phyloP scores from a whole-genome alignment of 1,140 invertebrate species.

The Oncopeltus fasciatus region DNA sequence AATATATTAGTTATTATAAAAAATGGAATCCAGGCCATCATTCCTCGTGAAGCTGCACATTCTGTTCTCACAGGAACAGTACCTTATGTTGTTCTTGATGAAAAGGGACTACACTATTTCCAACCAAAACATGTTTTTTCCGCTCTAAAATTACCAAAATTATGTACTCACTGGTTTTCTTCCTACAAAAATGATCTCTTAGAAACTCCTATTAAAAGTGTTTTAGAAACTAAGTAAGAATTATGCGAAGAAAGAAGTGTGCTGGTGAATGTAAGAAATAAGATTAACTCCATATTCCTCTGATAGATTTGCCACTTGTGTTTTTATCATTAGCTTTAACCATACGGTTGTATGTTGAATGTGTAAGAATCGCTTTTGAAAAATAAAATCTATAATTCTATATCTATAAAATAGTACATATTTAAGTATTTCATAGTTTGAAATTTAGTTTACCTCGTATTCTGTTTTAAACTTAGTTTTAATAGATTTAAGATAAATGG shows the following conservation, averaged over 20 bases:
- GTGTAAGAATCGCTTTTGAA: too few species aligned
- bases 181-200: slow-evolving; percentile 16
- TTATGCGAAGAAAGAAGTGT: too few species aligned
- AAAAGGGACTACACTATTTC: slow-evolving; percentile 58
- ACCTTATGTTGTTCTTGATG: slow-evolving; percentile 59
- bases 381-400: too few species aligned
- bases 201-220: slow-evolving; percentile 2
- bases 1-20: slow-evolving; percentile 54
- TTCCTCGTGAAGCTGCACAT: slow-evolving; percentile 55
- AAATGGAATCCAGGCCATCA: slow-evolving; percentile 56
- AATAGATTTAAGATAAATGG: neutral
- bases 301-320: too few species aligned
- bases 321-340: too few species aligned
- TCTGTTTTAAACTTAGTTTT: too few species aligned
- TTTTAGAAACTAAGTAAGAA: neutral
- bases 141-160: slow-evolving; percentile 46
- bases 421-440: too few species aligned
- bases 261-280: too few species aligned
- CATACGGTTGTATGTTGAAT: too few species aligned
- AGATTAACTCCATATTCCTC: too few species aligned
- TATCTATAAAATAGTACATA: too few species aligned
- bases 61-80: slow-evolving; percentile 58
- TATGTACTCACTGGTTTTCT: slow-evolving; percentile 37
- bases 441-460: too few species aligned
- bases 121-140: slow-evolving; percentile 59